Percentiles rank a stretch among this genome's conserved stretches.
These are phyloP conservation scores for Tortricodes alternella DNA, from an alignment of 2,888 invertebrate species.

Conservation along the genomic window DNA sequence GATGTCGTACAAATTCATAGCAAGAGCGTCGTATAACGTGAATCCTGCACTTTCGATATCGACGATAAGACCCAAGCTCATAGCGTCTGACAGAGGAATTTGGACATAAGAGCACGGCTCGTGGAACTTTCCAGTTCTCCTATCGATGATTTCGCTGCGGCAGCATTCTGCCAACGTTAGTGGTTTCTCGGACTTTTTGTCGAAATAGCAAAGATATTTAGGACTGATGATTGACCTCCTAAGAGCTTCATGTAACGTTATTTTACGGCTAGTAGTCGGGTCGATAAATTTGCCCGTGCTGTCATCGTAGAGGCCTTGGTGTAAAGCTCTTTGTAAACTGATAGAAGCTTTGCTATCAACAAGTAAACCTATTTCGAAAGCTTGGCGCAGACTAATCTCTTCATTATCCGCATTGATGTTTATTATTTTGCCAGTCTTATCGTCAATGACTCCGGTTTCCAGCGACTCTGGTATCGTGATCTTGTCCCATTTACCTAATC, in stretches of 20 bases:
- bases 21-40: constrained; percentile 89
- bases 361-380: constrained; percentile 90
- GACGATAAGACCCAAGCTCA: constrained; percentile 90
- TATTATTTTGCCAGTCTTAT: constrained; percentile 86
- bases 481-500: constrained; percentile 89
- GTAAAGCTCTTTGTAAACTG: constrained; percentile 91
- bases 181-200: constrained; percentile 88
- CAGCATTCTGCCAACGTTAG: constrained; percentile 91
- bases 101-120: constrained; percentile 86
- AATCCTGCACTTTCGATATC: constrained; percentile 93
- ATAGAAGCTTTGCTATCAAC: constrained; percentile 91
- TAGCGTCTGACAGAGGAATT: constrained; percentile 87
- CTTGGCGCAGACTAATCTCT: constrained; percentile 88
- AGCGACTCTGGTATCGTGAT: constrained; percentile 91
- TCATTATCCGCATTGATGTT: constrained; percentile 85
- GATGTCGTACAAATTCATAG: constrained; percentile 90
- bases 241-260: constrained; percentile 92
- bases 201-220: constrained; percentile 90
- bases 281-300: constrained; percentile 91
- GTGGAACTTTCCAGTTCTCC: constrained; percentile 89
- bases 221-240: constrained; percentile 91
- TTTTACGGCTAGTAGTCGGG: constrained; percentile 88
- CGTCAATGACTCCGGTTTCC: constrained; percentile 88
- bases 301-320: constrained; percentile 93
- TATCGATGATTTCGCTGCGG: constrained; percentile 90